Percentiles rank a stretch among this genome's conserved stretches.
Evolutionary conservation across 2,113 vertebrate genomes (phyloP).

Genomic region (Ailuropoda melanoleuca): DNA sequence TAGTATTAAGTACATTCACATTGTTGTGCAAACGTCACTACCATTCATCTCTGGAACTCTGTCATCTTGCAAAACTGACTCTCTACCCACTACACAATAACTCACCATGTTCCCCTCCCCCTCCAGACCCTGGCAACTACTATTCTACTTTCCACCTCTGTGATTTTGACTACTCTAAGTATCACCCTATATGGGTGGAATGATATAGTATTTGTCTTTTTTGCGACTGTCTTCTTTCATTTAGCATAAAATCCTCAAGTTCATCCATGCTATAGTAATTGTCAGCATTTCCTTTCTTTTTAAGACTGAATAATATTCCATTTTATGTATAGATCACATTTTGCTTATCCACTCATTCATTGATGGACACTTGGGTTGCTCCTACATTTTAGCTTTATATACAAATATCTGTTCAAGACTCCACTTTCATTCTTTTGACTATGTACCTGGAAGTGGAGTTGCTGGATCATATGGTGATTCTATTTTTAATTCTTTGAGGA

Average conservation of each 20-base stretch:
- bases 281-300: not conserved
- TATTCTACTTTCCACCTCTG: not conserved
- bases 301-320: not conserved
- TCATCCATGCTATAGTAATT: not conserved
- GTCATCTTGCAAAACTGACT: not conserved
- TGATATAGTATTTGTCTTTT: not conserved
- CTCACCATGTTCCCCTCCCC: no score
- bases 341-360: not conserved
- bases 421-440: not conserved
- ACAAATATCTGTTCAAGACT: not conserved
- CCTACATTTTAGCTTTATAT: not conserved
- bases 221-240: not conserved
- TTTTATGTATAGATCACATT: not conserved
- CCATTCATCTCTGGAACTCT: not conserved
- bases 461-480: not conserved
- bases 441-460: not conserved
- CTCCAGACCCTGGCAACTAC: not conserved
- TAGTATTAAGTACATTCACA: not conserved
- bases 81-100: not conserved
- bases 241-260: not conserved
- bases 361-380: not conserved
- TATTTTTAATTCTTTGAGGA: not conserved
- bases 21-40: no score
- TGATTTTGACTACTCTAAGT: not conserved
- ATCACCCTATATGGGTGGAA: no score